Evolutionary conservation across 2,888 invertebrate genomes (phyloP).

Genomic region (Ceramica pisi): DNA sequence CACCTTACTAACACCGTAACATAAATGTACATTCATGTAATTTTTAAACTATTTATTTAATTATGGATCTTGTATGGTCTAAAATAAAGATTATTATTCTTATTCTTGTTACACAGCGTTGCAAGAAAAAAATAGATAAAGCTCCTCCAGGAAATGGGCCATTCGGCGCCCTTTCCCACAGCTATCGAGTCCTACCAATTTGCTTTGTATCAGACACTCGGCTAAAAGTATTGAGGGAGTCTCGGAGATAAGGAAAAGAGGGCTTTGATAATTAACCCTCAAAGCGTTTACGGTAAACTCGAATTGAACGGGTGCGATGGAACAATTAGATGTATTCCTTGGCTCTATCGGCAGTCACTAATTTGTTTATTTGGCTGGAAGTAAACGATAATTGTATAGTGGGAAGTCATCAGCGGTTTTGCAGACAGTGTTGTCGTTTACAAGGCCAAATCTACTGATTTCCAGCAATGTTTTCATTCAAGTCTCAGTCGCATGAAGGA

Average conservation of each 20-base stretch:
- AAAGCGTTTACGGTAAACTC: conserved; percentile 78
- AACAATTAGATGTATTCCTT: conserved; percentile 75
- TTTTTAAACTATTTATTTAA: no score
- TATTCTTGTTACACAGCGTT: conserved; percentile 52
- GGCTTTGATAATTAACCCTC: conserved; percentile 82
- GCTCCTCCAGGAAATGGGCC: conserved; percentile 84
- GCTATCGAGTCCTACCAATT: conserved; percentile 87
- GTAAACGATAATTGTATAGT: conserved; percentile 22
- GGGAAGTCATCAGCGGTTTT: neutral
- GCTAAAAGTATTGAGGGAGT: conserved; percentile 77
- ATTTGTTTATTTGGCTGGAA: conserved; percentile 58
- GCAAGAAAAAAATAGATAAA: conserved; percentile 81
- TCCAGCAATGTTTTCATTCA: no score
- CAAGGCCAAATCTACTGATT: no score
- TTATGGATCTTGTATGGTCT: no score
- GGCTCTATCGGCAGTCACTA: conserved; percentile 61
- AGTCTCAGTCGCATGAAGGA: no score
- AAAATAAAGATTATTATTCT: no score
- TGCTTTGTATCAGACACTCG: conserved; percentile 83
- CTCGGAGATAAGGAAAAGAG: conserved; percentile 77
- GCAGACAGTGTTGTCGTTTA: neutral
- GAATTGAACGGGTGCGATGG: conserved; percentile 77
- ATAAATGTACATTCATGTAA: no score
- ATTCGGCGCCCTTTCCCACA: conserved; percentile 82
- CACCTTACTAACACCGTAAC: neutral